Percentiles rank a stretch among this genome's conserved stretches.
Evolutionary conservation across 2,113 vertebrate species (phyloP).

Genomic region (Petrocephalus microphthalmus): DNA sequence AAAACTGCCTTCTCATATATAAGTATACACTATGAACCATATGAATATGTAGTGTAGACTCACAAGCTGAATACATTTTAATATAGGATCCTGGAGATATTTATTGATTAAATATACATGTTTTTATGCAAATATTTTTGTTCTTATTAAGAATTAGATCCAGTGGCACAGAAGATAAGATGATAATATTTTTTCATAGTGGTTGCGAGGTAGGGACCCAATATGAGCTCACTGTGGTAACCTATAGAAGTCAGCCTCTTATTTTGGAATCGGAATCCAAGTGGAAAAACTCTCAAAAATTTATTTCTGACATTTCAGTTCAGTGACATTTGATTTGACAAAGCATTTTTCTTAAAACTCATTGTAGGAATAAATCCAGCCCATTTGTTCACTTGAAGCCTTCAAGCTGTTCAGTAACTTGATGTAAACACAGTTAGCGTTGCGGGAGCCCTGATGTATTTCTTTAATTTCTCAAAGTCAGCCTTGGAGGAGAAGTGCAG

Average conservation of each 20-base stretch:
- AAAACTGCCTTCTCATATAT: neutral
- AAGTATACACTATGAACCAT: neutral
- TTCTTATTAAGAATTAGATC: neutral
- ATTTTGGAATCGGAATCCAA: neutral
- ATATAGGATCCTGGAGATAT: neutral
- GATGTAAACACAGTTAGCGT: neutral
- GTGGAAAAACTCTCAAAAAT: neutral
- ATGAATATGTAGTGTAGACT: neutral
- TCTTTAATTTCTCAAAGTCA: constrained; percentile 12
- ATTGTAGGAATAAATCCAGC: neutral
- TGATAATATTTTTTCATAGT: neutral
- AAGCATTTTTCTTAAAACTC: constrained; percentile 6
- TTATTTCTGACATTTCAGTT: neutral
- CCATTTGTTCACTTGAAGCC: neutral
- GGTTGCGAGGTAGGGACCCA: neutral
- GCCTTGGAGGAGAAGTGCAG: neutral
- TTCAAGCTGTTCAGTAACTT: neutral
- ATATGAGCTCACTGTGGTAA: neutral
- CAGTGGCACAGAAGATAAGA: neutral
- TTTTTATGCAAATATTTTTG: neutral
- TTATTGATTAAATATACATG: neutral
- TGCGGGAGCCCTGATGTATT: neutral
- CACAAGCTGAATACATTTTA: neutral
- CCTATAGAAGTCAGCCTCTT: neutral
- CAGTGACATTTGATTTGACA: neutral